Base-by-base conservation (phyloP, 1,140 invertebrate species). In the Microplitis demolitor region DNA sequence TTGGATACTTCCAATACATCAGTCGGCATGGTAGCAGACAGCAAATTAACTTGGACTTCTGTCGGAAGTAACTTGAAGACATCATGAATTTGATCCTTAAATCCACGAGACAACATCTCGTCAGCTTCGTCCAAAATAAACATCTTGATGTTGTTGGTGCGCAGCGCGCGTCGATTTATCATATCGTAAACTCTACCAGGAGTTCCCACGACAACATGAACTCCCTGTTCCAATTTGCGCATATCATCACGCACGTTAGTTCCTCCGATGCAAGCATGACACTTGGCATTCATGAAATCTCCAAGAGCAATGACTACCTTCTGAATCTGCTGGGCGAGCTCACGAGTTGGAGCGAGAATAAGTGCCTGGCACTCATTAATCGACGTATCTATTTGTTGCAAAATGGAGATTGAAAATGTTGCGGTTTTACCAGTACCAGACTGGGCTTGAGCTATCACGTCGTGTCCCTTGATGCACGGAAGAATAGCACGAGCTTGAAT, bases 111-210 rank as follows among this genome's bases (percentile, higher is more conserved):
- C 84, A 99, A 93, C 98, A 99, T 99, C 89, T 99, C 98, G 88
- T 99, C 98, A 79, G 98, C 98, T 89, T 99, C 98, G 88, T 99
- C 98, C 74, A 99, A 91, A 4, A 99, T 97, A 86, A 99, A 99
- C 83, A 99, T 92, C 87, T 97, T 98, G 80, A 99, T 99, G 77
- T 90, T 89, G 83, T 91, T 90, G 80, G 96, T 91, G 71, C 95
- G 91, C 56, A 99, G 88, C 39, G 96, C 94, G 80, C 95, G 91
- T 77, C 98, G 92, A 75, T 92, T 95, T 76, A 99, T 99, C 98
- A 99, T 99, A 87, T 99, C 98, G 80, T 91, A 96, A 3, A 99
- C 98, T 84, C 98, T 91, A 51, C 98, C 98, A 50, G 98, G 98
- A 66, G 98, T 99, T 56, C 97, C 98, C 62, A 99, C 98, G 71